Percentiles rank a stretch among this genome's conserved stretches.
phyloP scores from a whole-genome alignment of 2,797 vertebrate genomes.

The Clamator glandarius region DNA sequence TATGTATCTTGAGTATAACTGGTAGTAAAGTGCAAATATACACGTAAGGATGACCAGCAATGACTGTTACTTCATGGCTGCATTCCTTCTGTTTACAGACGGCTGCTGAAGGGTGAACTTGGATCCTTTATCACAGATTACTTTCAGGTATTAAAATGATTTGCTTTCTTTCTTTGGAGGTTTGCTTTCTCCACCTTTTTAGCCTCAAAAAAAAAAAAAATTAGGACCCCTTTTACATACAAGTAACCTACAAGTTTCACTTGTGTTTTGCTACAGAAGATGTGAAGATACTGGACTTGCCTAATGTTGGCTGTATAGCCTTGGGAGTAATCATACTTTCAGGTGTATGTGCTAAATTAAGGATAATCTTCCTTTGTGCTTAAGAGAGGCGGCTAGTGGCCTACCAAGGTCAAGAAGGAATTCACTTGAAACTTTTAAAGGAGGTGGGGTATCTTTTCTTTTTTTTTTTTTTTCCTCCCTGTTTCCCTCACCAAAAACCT shows the following conservation, averaged over 20 bases:
- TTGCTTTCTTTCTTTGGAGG: background rate
- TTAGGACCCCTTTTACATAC: background rate
- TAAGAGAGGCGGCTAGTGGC: background rate
- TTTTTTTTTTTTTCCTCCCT: background rate
- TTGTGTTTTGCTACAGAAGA: background rate
- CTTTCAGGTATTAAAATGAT: slow-evolving; percentile 85
- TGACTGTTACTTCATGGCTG: slow-evolving; percentile 36
- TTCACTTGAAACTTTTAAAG: background rate
- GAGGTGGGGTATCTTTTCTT: background rate
- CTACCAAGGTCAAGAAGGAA: background rate
- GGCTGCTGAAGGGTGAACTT: slow-evolving; percentile 92
- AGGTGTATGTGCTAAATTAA: background rate
- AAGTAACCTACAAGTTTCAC: background rate
- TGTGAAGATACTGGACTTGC: background rate
- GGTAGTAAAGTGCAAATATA: background rate
- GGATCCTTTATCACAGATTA: slow-evolving; percentile 97
- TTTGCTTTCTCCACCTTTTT: background rate
- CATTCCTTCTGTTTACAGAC: slow-evolving; percentile 78
- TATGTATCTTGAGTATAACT: background rate
- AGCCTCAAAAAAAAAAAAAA: background rate
- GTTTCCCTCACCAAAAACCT: too few relatives aligned
- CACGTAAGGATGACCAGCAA: background rate
- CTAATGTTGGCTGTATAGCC: background rate
- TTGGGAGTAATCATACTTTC: background rate
- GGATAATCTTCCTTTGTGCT: background rate